A percentile compares a stretch with the other conserved stretches of the same genome.
phyloP scores from a whole-genome alignment of 2,888 invertebrate genomes.

The Hydrotaea diabolus region DNA sequence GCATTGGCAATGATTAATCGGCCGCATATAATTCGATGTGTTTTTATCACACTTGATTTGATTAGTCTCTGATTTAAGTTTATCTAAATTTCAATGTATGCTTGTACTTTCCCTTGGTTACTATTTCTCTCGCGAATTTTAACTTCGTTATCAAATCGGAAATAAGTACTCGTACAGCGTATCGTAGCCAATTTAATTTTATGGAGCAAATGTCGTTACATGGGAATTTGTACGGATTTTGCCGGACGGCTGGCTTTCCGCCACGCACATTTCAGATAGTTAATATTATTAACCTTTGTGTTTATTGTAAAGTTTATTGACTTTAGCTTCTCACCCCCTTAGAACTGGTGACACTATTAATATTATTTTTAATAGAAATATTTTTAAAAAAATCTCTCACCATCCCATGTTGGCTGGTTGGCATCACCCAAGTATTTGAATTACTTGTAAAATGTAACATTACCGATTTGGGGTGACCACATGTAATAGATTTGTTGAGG shows the following conservation, averaged over 20 bases:
- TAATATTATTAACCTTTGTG: constrained; percentile 22
- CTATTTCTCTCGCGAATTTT: neutral
- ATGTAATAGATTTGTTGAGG: too few relatives aligned
- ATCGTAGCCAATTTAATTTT: neutral
- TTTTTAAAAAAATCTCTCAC: neutral
- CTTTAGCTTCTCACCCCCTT: neutral
- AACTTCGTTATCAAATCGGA: neutral
- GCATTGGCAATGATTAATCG: constrained; percentile 16
- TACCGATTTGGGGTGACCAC: neutral
- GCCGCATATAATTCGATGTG: neutral
- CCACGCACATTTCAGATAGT: neutral
- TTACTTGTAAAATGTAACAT: neutral
- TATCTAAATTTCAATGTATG: too few relatives aligned
- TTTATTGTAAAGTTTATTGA: neutral
- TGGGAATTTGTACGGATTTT: neutral
- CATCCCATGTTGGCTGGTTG: neutral
- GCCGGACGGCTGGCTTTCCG: too few relatives aligned
- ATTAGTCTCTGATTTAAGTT: neutral
- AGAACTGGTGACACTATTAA: neutral
- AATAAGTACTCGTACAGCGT: neutral
- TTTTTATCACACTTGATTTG: constrained; percentile 6
- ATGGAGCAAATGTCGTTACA: neutral
- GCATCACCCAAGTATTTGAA: neutral
- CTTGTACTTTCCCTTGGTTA: neutral
- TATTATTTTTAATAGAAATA: neutral